Base-by-base conservation (phyloP, 2,888 invertebrate species). In the Scaptomyza flava region DNA sequence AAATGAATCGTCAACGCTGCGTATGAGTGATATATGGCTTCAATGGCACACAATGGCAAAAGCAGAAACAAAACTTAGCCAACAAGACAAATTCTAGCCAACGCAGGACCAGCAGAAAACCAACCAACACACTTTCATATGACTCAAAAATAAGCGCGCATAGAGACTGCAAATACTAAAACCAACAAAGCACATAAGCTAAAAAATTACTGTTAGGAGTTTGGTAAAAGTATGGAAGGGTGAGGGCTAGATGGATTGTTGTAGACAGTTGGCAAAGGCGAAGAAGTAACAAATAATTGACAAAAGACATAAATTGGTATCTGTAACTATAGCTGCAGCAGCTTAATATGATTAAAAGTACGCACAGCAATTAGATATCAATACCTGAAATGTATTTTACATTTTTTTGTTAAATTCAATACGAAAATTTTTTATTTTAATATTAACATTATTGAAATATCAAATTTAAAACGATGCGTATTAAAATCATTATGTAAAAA, bases 1-100 rank as follows among this genome's bases (percentile, higher is more conserved):
- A 86, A 86, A 83, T 82, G 79, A 82, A 83, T 76, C 72, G 78
- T 67, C 84, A 73, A 74, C 84, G 69, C 84, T 86, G 87, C 82
- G 87, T 83, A 83, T 82, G 87, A 82, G 87, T 82, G 84, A 82
- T 86, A 82, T 82, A 86, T 82, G 67, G 82, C 82, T 79, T 83
- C 81, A 86, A 79, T 72, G 76, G 43, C 72, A 77, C 66, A 82
- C 81, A 79, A 81, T 68, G 70, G 57, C 43, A 30, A 50, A 48
- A 57, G 57, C 53, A 60, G 43, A 54, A 65, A 43, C 46, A 60
- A 57, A 43, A 56, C 54, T 8, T 46, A 43, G 23, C n/a, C 38
- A 62, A 54, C 64, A 69, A 69, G 61, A 47, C 27, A 72, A 53
- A 63, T 59, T 66, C 73, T 59, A 51, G 27, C 46, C 14, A 38